phyloP scores from a whole-genome alignment of 2,888 invertebrate species.

The Callyntrura guangdongensis region DNA sequence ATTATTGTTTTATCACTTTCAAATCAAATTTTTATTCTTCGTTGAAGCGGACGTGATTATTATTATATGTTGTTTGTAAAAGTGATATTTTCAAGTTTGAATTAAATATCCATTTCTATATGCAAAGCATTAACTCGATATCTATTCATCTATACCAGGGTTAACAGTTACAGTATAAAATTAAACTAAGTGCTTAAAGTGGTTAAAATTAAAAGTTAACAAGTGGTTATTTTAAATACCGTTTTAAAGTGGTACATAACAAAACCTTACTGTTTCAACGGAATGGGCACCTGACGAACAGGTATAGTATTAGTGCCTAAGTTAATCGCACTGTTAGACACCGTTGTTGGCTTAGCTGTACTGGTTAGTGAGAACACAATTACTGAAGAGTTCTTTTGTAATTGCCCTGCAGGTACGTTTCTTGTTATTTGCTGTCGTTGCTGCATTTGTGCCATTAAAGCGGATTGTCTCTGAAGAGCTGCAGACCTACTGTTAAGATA shows the following conservation, averaged over 20 bases:
- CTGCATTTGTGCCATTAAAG: neutral
- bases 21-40: neutral
- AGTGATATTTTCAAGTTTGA: too few species aligned
- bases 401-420: neutral
- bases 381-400: neutral
- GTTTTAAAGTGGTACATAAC: neutral
- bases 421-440: neutral
- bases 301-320: slow-evolving; percentile 35
- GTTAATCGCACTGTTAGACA: neutral
- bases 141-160: too few species aligned
- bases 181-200: neutral
- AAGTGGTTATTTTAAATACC: too few species aligned
- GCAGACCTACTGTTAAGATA: slow-evolving; percentile 57
- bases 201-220: too few species aligned
- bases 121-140: neutral
- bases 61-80: neutral
- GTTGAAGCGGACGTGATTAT: neutral
- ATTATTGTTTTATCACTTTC: neutral
- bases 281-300: slow-evolving; percentile 51
- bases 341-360: neutral
- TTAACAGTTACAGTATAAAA: too few species aligned
- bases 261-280: slow-evolving; percentile 7
- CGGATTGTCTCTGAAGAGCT: slow-evolving; percentile 48
- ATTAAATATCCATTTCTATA: neutral
- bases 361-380: neutral